Conservation (phyloP, 92 coral and sea anemone genomes). For the Epizoanthus rinbou region DNA sequence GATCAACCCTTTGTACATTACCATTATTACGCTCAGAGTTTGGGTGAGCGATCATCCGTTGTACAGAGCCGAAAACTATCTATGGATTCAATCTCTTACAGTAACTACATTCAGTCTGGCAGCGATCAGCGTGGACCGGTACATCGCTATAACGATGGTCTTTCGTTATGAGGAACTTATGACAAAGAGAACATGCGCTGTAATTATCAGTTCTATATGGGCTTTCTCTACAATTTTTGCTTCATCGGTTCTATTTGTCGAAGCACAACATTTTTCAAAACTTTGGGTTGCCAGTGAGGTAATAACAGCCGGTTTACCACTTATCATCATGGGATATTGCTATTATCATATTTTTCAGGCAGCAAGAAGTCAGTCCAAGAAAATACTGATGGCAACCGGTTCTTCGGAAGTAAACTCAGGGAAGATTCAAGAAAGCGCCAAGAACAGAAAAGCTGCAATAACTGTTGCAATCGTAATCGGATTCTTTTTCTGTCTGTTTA, state of each 20-base stretch:
- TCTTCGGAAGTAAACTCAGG: neutral
- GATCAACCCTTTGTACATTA: too few species aligned
- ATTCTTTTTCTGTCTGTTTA: conserved; percentile 48
- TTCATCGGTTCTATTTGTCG: conserved; percentile 23
- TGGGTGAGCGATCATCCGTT: too few species aligned
- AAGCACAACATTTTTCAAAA: conserved; percentile 25
- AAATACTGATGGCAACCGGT: neutral
- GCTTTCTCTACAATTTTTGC: conserved; percentile 48
- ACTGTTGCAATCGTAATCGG: conserved; percentile 56
- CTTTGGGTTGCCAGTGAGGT: conserved; percentile 48
- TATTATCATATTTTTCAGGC: conserved; percentile 47
- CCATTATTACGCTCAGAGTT: too few species aligned
- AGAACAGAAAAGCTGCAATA: conserved; percentile 52
- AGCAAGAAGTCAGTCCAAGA: conserved; percentile 22
- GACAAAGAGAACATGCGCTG: conserved; percentile 33
- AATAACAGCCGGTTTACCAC: conserved; percentile 46
- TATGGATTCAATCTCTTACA: too few species aligned
- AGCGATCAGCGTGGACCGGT: too few species aligned
- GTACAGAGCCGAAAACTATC: too few species aligned
- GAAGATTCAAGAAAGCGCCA: neutral
- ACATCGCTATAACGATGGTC: too few species aligned
- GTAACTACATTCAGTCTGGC: too few species aligned
- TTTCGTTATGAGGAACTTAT: conserved; percentile 5
- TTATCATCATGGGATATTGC: conserved; percentile 45
- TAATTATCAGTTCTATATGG: conserved; percentile 51